Evolutionary conservation across 2,888 invertebrate species (phyloP), one percentile per base, ranked within the genome.

Genomic region (Hypena proboscidalis): DNA sequence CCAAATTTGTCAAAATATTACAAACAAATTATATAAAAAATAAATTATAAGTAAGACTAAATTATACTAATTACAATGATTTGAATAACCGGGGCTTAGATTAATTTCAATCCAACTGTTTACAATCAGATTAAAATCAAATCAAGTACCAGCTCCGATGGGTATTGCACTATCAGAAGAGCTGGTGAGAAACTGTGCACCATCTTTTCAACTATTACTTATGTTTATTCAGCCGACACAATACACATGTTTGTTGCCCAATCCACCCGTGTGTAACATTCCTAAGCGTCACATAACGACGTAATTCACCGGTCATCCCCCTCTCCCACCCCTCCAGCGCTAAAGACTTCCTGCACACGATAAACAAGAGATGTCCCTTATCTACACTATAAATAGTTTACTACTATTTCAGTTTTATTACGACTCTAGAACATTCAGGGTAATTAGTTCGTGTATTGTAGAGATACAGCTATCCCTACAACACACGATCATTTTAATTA

Each of bases 331-430:
- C 61, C 66, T 71, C 72, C 73, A 73, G 58, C 74, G 70, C 80
- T 87, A 82, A 87, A 85, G 80, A 85, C 85, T 84, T 87, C 87
- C 87, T 68, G 60, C 53, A 62, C 52, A 64, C 79, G 64, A 81
- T 85, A 85, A 85, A 85, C 85, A 80, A 81, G 76, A 77, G 77
- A 77, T 70, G 80, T 73, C 74, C 67, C 78, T 85, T 88, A 88
- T 88, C 88, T 84, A 43, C 43, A 48, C 75, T 73, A 77, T 83
- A 83, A 83, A 84, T 83, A 83, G 77, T 78, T 76, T 68, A 54
- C 29, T 38, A 47, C 55, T 50, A 49, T 49, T 56, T 49, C 31
- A 50, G 54, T 58, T 60, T 54, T 49, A 67, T 57, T 63, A 34
- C 45, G 31, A 46, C 32, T 59, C 48, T 36, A 40, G 25, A 43